Conservation (phyloP, 2,113 vertebrate genomes). For the Camarhynchus parvulus region DNA sequence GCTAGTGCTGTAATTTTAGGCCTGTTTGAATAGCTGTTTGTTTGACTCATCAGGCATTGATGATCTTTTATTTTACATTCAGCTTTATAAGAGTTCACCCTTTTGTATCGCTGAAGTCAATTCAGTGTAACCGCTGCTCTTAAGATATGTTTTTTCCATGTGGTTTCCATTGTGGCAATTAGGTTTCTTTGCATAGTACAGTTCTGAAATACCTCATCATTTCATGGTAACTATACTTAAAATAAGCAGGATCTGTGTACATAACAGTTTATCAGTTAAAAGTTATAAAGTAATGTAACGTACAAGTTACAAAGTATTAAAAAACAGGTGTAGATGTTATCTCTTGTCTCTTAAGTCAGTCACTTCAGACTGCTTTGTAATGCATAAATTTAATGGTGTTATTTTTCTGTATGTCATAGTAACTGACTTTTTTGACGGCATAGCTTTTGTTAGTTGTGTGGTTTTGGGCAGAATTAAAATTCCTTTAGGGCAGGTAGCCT, state of each 20-base stretch:
- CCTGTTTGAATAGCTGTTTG: background rate
- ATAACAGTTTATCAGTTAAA: background rate
- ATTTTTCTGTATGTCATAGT: background rate
- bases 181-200: background rate
- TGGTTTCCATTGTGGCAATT: background rate
- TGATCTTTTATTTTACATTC: background rate
- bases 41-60: background rate
- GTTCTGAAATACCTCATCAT: background rate
- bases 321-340: background rate
- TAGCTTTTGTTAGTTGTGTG: background rate
- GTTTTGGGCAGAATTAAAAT: background rate
- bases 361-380: background rate
- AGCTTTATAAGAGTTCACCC: background rate
- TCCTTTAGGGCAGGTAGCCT: background rate
- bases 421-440: background rate
- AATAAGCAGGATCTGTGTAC: background rate
- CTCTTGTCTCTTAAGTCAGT: background rate
- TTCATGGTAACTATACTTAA: background rate
- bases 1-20: background rate
- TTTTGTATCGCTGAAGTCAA: background rate
- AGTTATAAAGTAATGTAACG: background rate
- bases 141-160: background rate
- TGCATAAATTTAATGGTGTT: background rate
- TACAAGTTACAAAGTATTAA: background rate
- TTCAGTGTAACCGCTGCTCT: background rate